These are phyloP conservation scores for Hypena proboscidalis DNA, from an alignment of 2,888 invertebrate species.

Conservation along the genomic window DNA sequence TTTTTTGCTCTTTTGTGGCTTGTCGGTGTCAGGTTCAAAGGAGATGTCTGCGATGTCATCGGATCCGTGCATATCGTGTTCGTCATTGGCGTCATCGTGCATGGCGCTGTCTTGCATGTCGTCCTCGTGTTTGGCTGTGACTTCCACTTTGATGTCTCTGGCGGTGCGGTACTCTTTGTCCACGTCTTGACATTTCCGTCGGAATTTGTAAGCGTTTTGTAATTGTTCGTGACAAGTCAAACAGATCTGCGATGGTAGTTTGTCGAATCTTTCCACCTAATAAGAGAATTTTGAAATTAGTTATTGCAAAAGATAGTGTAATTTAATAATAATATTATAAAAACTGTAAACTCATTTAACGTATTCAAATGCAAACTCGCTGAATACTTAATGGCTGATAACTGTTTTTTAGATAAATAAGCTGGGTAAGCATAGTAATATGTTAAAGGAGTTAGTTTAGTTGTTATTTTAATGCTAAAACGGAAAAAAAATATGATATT, in stretches of 20 bases:
- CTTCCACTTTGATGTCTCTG: slow-evolving; percentile 62
- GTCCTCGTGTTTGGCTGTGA: slow-evolving; percentile 43
- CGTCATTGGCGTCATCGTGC: slow-evolving; percentile 32
- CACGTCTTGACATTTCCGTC: slow-evolving; percentile 73
- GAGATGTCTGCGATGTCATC: slow-evolving; percentile 46
- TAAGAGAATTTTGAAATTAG: no score
- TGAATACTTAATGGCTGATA: no score
- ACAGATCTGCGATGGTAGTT: slow-evolving; percentile 72
- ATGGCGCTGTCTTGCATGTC: no score
- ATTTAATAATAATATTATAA: no score
- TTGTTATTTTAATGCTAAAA: no score
- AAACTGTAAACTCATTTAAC: no score
- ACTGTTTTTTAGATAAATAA: no score
- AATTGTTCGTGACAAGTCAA: slow-evolving; percentile 68
- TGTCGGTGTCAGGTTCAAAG: slow-evolving; percentile 42
- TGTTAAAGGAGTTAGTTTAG: no score
- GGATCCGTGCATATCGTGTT: slow-evolving; percentile 36
- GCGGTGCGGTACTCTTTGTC: slow-evolving; percentile 61
- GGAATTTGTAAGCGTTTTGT: slow-evolving; percentile 76
- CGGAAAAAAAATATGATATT: no score
- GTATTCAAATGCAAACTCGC: no score
- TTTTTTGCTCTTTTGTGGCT: slow-evolving; percentile 36
- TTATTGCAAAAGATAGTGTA: no score
- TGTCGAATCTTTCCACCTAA: slow-evolving; percentile 72
- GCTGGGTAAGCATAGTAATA: no score